Evolutionary conservation across 1,140 invertebrate genomes (phyloP), one percentile per base, ranked within the genome.

Genomic region (Aphidius ervi): DNA sequence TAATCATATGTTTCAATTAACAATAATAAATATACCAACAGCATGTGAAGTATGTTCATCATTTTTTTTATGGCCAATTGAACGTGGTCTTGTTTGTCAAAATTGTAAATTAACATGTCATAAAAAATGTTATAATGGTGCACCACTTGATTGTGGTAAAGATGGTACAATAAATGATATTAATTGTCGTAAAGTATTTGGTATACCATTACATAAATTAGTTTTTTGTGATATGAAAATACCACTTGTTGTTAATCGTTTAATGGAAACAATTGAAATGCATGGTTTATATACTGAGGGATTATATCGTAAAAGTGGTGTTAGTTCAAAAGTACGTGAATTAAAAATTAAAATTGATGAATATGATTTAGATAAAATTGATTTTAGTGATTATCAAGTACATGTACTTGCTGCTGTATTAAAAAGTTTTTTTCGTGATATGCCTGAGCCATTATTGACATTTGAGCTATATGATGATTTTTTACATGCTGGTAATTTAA

Each of bases 391-490:
- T 64, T 91, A 90, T 79, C 86, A 89, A 48, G 88, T 97, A 52
- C 95, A 97, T 78, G 93, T 97, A 5, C 79, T 96, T 45, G 90
- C 94, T 0, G 91, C 93, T 16, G 90, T 95, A n/a, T 80, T 98
- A 16, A 98, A 98, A 78, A 84, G 86, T 48, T 96, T 96, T 79
- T 89, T 97, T 70, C 83, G 94, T 37, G 94, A 97, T 71, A 88
- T 97, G 84, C 91, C 93, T 4, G 95, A 97, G 76, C 95, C 95
- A 10, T 77, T 98, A 56, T 81, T 98, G 63, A 97, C 93, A 23
- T 96, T 90, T 79, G 94, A 97, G 67, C 87, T 92, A 48, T 98
- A 97, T 75, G 94, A 97, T 74, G 93, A 97, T 73, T 95, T 98
- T 72, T 83, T 97, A 49, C 84, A 93, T 66, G 92, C 91, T 46